Evolutionary conservation across 2,797 vertebrate genomes (phyloP).

Genomic region (Cichlasoma orientale): DNA sequence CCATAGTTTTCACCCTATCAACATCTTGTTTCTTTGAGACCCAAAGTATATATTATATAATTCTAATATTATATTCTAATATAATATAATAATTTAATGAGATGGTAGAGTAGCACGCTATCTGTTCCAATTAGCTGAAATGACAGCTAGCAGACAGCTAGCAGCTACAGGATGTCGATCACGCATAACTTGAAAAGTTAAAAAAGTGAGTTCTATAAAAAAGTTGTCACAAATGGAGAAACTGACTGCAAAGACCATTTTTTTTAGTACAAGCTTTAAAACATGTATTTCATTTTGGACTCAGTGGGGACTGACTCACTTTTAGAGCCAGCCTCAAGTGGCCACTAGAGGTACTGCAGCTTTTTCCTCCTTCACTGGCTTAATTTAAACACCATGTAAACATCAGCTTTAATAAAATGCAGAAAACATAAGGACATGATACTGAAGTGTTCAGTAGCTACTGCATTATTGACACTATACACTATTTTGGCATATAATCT

Average conservation of each 20-base stretch:
- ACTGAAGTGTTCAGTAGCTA: neutral
- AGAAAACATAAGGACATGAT: neutral
- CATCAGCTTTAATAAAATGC: neutral
- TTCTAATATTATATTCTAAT: too few relatives aligned
- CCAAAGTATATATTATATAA: too few relatives aligned
- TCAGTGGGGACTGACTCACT: neutral
- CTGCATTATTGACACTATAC: neutral
- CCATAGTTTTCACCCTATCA: neutral
- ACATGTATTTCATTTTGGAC: neutral
- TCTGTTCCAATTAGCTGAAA: neutral
- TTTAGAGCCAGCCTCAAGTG: neutral
- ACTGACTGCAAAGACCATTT: neutral
- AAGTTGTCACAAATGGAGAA: neutral
- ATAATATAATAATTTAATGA: neutral
- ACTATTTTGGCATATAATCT: neutral
- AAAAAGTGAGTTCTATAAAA: neutral
- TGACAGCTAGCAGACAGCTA: neutral
- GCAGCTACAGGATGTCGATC: neutral
- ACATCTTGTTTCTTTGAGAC: neutral
- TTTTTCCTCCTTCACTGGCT: accelerated
- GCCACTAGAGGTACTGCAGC: neutral
- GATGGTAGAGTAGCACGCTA: neutral
- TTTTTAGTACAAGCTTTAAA: neutral
- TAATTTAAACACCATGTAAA: neutral
- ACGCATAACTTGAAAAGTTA: too few relatives aligned